A percentile compares a stretch with the other conserved stretches of the same genome.
These are phyloP conservation scores for Armadillidium nasatum DNA, from an alignment of 1,140 invertebrate genomes.

Conservation along the genomic window DNA sequence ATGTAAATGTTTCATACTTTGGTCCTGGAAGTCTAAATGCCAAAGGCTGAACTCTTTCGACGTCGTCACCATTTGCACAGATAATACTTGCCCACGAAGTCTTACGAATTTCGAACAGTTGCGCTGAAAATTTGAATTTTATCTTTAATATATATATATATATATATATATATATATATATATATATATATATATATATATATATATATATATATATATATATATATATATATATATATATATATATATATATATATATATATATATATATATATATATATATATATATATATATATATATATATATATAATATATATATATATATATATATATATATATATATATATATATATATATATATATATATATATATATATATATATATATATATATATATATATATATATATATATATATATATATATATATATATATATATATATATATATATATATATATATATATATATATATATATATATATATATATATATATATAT, in stretches of 20 bases:
- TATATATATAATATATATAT: neutral
- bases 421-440: neutral
- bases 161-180: no score
- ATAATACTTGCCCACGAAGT: constrained; percentile 55
- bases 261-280: constrained; percentile 51
- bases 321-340: neutral
- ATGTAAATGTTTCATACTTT: neutral
- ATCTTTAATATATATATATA: no score
- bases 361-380: neutral
- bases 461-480: neutral
- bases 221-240: constrained; percentile 17
- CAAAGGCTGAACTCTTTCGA: constrained; percentile 54
- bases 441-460: neutral
- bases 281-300: no score
- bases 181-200: neutral
- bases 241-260: no score
- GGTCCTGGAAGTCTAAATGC: constrained; percentile 48
- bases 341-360: constrained; percentile 11
- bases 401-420: constrained; percentile 51
- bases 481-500: neutral
- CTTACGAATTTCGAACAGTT: constrained; percentile 57
- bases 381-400: neutral
- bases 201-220: constrained; percentile 14
- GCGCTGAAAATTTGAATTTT: constrained; percentile 48
- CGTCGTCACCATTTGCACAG: constrained; percentile 57